Percentiles rank a stretch among this genome's conserved stretches.
Conservation (phyloP, 2,113 vertebrate species). For the Sminthopsis crassicaudata region DNA sequence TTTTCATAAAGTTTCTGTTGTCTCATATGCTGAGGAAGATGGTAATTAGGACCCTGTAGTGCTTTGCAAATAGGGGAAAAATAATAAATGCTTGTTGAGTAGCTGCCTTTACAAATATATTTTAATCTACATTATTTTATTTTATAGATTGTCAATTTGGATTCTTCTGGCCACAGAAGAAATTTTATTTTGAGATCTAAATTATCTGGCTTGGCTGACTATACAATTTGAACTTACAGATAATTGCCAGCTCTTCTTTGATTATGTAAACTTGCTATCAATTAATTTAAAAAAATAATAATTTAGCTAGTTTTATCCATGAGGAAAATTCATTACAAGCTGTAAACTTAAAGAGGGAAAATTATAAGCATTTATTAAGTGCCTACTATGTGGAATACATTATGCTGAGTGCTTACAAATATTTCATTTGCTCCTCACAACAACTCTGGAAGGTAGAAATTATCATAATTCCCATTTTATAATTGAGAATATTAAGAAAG, state of each 20-base stretch:
- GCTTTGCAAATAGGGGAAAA: neutral
- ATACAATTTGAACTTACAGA: conserved; percentile 70
- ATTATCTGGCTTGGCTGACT: conserved; percentile 68
- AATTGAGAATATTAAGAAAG: neutral
- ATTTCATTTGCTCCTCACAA: neutral
- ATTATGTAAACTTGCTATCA: conserved; percentile 74
- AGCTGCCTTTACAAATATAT: conserved; percentile 63
- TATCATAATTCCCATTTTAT: neutral
- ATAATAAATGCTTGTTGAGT: neutral
- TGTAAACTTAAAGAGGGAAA: conserved; percentile 45
- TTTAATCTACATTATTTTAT: conserved; percentile 68
- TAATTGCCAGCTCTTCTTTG: conserved; percentile 70
- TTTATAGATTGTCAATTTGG: conserved; percentile 67
- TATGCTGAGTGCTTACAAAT: neutral
- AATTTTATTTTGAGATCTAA: conserved; percentile 68
- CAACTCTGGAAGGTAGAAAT: neutral
- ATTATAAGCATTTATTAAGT: neutral
- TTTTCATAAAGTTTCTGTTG: neutral
- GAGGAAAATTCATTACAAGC: conserved; percentile 76
- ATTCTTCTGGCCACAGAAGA: conserved; percentile 67
- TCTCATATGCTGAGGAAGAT: neutral
- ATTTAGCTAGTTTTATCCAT: conserved; percentile 73
- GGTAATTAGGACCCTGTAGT: neutral
- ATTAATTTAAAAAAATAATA: conserved; percentile 69
- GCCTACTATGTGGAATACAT: neutral